phyloP scores from a whole-genome alignment of 1,140 invertebrate species.

The Drosophila simulans region DNA sequence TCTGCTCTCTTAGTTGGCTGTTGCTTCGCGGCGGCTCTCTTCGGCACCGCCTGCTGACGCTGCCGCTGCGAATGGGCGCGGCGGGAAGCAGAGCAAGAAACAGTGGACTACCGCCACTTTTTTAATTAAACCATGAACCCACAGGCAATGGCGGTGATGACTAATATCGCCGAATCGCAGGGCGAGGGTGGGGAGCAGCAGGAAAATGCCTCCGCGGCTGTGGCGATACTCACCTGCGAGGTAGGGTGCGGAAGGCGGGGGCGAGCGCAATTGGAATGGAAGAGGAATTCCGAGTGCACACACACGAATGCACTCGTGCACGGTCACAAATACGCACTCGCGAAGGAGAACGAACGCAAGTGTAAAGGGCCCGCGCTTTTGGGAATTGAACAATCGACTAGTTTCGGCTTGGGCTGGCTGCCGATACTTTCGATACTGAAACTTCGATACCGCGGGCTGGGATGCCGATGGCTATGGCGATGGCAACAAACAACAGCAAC shows the following conservation, averaged over 20 bases:
- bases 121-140: constrained; percentile 59
- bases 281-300: constrained; percentile 37
- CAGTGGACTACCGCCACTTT: constrained; percentile 42
- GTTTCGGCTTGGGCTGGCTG: constrained; percentile 42
- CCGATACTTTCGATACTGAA: constrained; percentile 1
- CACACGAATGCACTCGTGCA: constrained; percentile 14
- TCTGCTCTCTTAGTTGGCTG: constrained; percentile 56
- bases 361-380: constrained; percentile 41
- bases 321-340: constrained; percentile 4
- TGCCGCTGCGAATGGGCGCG: constrained; percentile 54
- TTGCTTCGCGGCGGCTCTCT: constrained; percentile 68
- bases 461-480: neutral
- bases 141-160: constrained; percentile 40
- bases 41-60: constrained; percentile 15
- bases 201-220: constrained; percentile 39
- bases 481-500: constrained; percentile 10
- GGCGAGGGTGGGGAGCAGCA: neutral
- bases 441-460: neutral
- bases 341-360: constrained; percentile 18
- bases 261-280: constrained; percentile 24
- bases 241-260: no score
- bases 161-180: constrained; percentile 50
- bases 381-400: constrained; percentile 24
- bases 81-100: constrained; percentile 63
- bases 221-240: constrained; percentile 44